phyloP scores from a whole-genome alignment of 2,113 vertebrate species.

The Xiphophorus maculatus region DNA sequence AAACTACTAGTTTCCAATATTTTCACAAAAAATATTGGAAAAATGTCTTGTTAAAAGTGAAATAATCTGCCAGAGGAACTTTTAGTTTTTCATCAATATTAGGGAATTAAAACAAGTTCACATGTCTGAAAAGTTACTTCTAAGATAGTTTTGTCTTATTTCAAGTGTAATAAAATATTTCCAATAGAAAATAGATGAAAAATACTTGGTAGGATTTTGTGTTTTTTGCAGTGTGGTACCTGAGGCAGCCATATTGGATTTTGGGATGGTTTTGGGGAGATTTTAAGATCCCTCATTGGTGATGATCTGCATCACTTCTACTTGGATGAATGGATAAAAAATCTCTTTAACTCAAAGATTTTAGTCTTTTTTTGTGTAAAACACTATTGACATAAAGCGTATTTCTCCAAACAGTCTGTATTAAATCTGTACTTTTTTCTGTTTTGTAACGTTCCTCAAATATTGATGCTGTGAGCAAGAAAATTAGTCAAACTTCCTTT shows the following conservation, averaged over 20 bases:
- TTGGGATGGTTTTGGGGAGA: neutral
- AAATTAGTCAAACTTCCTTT: too few relatives aligned
- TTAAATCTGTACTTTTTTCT: neutral
- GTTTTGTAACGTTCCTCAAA: neutral
- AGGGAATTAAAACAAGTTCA: too few relatives aligned
- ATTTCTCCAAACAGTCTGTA: neutral
- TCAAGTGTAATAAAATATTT: too few relatives aligned
- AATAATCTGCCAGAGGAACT: too few relatives aligned
- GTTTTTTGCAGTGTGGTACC: too few relatives aligned
- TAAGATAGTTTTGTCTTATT: too few relatives aligned
- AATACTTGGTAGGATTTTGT: neutral
- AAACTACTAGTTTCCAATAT: too few relatives aligned
- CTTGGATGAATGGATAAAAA: neutral
- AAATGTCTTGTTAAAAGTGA: too few relatives aligned
- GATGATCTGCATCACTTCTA: neutral
- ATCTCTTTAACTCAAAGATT: neutral
- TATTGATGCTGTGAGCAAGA: neutral
- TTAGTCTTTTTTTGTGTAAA: neutral
- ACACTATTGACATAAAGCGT: neutral
- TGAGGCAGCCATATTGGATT: neutral
- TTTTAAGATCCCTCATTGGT: neutral
- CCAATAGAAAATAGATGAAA: too few relatives aligned
- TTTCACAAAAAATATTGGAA: too few relatives aligned
- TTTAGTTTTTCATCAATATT: too few relatives aligned
- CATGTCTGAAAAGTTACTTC: too few relatives aligned